These are phyloP conservation scores for Mormyrus iriodes DNA, from an alignment of 2,113 vertebrate genomes.

Conservation along the genomic window DNA sequence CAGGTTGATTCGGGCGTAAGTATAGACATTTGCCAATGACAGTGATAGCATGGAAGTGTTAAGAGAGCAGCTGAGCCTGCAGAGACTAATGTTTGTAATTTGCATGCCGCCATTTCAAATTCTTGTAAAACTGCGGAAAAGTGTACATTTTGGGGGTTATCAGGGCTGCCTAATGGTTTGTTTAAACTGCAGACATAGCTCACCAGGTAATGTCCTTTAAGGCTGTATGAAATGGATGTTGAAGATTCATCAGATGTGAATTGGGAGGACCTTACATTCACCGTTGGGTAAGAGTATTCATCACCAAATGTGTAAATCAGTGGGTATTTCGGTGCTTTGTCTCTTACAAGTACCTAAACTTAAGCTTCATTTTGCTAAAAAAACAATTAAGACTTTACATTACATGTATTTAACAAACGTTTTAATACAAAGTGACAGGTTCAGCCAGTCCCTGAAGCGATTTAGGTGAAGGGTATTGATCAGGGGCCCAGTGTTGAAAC, in stretches of 20 bases:
- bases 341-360: not conserved
- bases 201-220: slow-evolving; percentile 29
- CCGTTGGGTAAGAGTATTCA: slow-evolving; percentile 42
- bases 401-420: not conserved
- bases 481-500: not conserved
- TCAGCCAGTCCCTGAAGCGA: not conserved
- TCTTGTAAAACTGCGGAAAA: not conserved
- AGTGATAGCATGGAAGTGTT: not conserved
- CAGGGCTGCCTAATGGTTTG: not conserved
- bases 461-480: not conserved
- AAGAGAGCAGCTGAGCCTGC: not conserved
- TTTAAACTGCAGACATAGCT: not conserved
- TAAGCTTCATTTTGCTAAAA: not conserved
- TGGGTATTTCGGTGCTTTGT: not conserved
- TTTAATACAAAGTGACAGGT: no score
- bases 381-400: not conserved
- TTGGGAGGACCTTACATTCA: slow-evolving; percentile 48
- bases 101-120: not conserved
- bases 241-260: slow-evolving; percentile 44
- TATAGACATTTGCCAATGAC: not conserved
- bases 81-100: not conserved
- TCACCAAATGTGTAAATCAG: not conserved
- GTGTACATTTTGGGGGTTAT: not conserved
- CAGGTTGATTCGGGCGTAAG: slow-evolving; percentile 53
- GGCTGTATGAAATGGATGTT: slow-evolving; percentile 46